Evolutionary conservation across 2,797 vertebrate genomes (phyloP), one percentile per base, ranked within the genome.

Genomic region (Sphenodon punctatus): DNA sequence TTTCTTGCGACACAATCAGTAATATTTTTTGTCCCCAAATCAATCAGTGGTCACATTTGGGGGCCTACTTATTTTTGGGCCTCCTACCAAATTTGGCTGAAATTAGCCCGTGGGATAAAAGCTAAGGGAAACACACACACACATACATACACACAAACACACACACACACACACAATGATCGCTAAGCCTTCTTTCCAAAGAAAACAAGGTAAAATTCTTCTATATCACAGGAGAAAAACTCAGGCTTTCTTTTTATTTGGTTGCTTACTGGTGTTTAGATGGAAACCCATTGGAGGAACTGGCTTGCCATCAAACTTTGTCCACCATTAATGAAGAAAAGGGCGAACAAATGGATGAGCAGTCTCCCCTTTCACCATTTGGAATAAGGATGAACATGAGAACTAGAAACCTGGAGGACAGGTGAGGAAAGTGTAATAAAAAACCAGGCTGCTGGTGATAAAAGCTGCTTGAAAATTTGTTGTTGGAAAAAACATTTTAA

Each of bases 361-460:
- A 81, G 4, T 38, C 75, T 68, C 22, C 32, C 38, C 46, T 67
- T 46, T 77, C 67, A 55, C 77, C 79, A 2, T 94, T 93, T 78
- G 89, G 81, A 55, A 45, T n/a, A 59, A 79, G 89, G 15, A 64
- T 39, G 69, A 84, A 76, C 22, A 60, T 42, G 25, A 83, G 46
- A 42, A 58, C 68, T 55, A 68, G 32, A 32, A 89, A 91, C 55
- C 79, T 7, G 58, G 94, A 95, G 73, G 89, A 93, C 56, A 95
- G 95, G 95, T 96, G 41, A 85, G 61, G 75, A 82, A 78, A 51
- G 1, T n/a, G n/a, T n/a, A n/a, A n/a, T n/a, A n/a, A 41, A 65
- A 75, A 34, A 8, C 4, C 38, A 30, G 46, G 4, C 9, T 58
- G 11, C 38, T 56, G 16, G 17, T 14, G 27, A 53, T 30, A 39